These are phyloP conservation scores for Malurus alboscapulatus DNA, from an alignment of 2,113 vertebrate species.

Conservation along the genomic window DNA sequence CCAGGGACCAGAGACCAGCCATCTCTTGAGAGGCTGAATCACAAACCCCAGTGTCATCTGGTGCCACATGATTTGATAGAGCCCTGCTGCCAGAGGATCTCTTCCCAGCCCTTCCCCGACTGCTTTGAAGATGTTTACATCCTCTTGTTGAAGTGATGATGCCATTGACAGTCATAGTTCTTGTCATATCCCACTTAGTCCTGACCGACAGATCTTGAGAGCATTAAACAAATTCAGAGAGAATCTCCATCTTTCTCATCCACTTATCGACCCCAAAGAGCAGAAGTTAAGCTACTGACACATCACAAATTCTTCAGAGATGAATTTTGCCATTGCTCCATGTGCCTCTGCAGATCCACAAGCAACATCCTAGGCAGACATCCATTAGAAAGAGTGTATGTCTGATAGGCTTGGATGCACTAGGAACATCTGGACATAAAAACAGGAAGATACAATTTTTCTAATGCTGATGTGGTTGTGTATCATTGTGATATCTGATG, in stretches of 20 bases:
- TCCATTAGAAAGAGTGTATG: background rate
- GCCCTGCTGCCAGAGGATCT: background rate
- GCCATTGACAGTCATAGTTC: background rate
- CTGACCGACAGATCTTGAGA: background rate
- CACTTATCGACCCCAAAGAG: background rate
- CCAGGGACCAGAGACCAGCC: background rate
- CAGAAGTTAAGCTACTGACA: background rate
- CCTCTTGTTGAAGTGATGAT: background rate
- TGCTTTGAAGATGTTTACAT: background rate
- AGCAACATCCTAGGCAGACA: background rate
- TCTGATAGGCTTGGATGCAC: background rate
- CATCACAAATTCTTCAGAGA: background rate
- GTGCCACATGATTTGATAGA: background rate
- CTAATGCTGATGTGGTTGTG: background rate
- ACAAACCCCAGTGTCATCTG: background rate
- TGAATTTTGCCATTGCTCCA: background rate
- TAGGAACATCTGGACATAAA: background rate
- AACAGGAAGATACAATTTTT: background rate
- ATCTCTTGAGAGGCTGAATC: background rate
- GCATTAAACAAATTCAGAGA: background rate
- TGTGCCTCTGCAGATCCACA: background rate
- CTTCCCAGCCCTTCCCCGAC: accelerated
- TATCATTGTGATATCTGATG: background rate
- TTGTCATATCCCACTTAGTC: background rate
- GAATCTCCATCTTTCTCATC: background rate